Evolutionary conservation across 2,113 vertebrate genomes (phyloP).

Genomic region (Microtus richardsoni): DNA sequence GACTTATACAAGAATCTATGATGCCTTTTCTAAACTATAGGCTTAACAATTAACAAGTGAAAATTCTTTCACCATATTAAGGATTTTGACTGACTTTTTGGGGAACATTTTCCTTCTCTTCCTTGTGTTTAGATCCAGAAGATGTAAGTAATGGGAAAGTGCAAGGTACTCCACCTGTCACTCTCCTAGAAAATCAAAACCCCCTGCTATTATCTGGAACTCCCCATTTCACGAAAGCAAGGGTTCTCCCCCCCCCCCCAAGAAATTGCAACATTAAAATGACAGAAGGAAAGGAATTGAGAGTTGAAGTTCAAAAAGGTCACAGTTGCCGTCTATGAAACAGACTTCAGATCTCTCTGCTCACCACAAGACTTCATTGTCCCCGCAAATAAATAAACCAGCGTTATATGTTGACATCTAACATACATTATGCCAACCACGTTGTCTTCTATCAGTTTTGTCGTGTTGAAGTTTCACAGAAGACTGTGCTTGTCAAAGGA

Average conservation of each 20-base stretch:
- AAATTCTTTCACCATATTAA: constrained; percentile 44
- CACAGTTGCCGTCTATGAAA: constrained; percentile 35
- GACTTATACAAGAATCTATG: constrained; percentile 3
- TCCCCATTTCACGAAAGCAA: not conserved
- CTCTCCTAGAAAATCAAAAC: not conserved
- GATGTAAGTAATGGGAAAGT: not conserved
- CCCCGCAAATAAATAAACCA: not conserved
- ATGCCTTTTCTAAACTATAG: not conserved
- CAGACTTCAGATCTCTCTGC: constrained; percentile 51
- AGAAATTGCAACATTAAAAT: not conserved
- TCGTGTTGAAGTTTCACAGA: not conserved
- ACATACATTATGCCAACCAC: not conserved
- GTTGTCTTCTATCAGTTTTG: not conserved
- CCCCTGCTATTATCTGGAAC: constrained; percentile 37
- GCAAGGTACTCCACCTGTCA: not conserved
- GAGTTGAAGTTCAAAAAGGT: not conserved
- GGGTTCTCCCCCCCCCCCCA: not conserved
- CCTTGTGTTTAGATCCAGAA: constrained; percentile 1
- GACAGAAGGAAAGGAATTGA: constrained; percentile 28
- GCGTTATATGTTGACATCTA: not conserved
- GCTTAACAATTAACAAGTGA: constrained; percentile 20
- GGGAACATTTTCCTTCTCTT: not conserved
- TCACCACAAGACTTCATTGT: constrained; percentile 29
- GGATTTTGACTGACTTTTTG: constrained; percentile 37
- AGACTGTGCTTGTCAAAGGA: constrained; percentile 36